Evolutionary conservation across 2,113 vertebrate species (phyloP).

Genomic region (Myanophis thanlyinensis): DNA sequence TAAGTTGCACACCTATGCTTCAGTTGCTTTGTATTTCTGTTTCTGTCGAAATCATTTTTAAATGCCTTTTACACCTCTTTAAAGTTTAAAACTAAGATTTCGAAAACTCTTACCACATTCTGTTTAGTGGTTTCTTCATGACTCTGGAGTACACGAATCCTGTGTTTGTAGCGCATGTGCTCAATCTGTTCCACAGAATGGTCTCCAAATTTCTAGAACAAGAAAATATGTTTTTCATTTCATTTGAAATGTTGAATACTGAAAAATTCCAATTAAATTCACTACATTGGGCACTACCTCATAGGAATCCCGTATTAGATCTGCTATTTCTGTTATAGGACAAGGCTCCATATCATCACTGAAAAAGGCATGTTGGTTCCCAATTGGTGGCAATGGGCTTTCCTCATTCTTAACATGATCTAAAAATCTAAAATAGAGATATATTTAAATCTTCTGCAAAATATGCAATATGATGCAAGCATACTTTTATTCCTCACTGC

Average conservation of each 20-base stretch:
- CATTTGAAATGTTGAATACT: neutral
- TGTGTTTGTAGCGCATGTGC: constrained; percentile 85
- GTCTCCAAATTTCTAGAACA: constrained; percentile 84
- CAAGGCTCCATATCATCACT: constrained; percentile 65
- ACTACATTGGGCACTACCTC: constrained; percentile 72
- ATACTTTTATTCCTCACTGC: neutral
- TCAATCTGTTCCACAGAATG: constrained; percentile 89
- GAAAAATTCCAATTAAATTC: neutral
- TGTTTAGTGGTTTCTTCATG: constrained; percentile 94
- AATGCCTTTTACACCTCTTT: neutral
- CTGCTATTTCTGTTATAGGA: constrained; percentile 77
- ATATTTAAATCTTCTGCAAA: neutral
- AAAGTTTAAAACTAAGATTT: neutral
- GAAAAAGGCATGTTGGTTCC: constrained; percentile 73
- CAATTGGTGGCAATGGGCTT: constrained; percentile 68
- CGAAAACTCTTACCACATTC: constrained; percentile 81
- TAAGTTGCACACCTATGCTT: neutral
- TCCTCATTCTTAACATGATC: constrained; percentile 86
- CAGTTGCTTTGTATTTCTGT: neutral
- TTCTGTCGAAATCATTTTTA: neutral
- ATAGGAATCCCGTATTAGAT: constrained; percentile 86
- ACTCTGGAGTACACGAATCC: constrained; percentile 88
- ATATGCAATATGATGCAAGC: neutral
- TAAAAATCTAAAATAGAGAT: constrained; percentile 80
- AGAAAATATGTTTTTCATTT: neutral